phyloP scores from a whole-genome alignment of 2,113 vertebrate genomes.

The Chionodraco myersi region DNA sequence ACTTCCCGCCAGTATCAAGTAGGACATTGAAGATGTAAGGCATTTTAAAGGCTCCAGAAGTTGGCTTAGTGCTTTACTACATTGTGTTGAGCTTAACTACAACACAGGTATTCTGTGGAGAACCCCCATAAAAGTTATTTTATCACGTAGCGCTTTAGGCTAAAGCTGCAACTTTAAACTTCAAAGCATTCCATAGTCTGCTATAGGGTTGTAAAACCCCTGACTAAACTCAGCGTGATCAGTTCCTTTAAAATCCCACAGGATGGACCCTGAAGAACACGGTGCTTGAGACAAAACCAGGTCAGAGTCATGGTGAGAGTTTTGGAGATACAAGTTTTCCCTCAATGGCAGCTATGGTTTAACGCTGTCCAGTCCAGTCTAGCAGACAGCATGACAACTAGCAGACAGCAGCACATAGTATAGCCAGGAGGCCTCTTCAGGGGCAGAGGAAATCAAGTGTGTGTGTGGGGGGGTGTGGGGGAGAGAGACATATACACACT shows the following conservation, averaged over 20 bases:
- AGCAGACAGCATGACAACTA: constrained; percentile 41
- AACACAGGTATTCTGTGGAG: background rate
- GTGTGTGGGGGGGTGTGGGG: constrained; percentile 26
- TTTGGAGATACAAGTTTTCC: background rate
- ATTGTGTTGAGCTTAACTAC: background rate
- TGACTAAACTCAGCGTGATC: background rate
- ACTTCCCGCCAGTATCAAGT: background rate
- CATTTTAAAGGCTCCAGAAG: background rate
- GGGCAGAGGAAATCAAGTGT: constrained; percentile 53
- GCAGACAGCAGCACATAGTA: constrained; percentile 51
- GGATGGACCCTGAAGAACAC: background rate
- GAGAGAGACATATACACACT: constrained; percentile 15
- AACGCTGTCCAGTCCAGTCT: constrained; percentile 44
- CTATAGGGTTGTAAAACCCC: background rate
- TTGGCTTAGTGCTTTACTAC: background rate
- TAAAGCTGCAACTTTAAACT: background rate
- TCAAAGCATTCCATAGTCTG: background rate
- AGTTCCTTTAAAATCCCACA: constrained; percentile 3
- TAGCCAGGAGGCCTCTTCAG: constrained; percentile 58
- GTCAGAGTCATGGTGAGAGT: background rate
- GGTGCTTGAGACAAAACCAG: background rate
- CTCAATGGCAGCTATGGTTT: background rate
- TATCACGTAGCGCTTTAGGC: background rate
- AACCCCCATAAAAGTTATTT: background rate
- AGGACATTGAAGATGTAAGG: too few species aligned